Base-by-base conservation (phyloP, 2,888 invertebrate species). In the Tholera decimalis region DNA sequence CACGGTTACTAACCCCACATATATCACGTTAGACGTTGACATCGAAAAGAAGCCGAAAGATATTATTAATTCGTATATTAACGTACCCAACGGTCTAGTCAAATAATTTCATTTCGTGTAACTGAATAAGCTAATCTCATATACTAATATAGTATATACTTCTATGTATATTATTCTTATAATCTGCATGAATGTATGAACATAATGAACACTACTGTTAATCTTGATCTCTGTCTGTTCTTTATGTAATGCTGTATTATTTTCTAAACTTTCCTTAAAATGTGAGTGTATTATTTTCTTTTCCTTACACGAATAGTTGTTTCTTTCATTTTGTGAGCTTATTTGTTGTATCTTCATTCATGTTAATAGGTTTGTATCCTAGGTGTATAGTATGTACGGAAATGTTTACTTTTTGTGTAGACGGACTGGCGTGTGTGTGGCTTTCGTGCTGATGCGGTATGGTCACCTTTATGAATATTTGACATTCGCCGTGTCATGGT, bases 81-180 rank as follows among this genome's bases (percentile, higher is more conserved):
- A 93, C 77, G 83, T 87, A 81, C 90, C 92, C 63, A 94, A 94
- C 77, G 93, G 94, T 90, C 92, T 94, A 93, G 94, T 95, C 93
- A 94, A 92, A 85, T 94, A 91, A 88, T 84, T 87, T 79, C 65
- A 66, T 58, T 62, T 74, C 60, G 63, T 72, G 51, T 79, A 71
- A 64, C 74, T 79, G 51, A 58, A 54, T 78, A 69, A 70, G 72
- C 56, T 73, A 84, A 86, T 84, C 83, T 85, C 83, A 84, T 73
- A 74, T 72, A 77, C 58, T 71, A 43, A 64, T 60, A 20, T 77
- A 79, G 61, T 66, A 73, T 77, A 51, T 70, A 64, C 50, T 59
- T 69, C 11, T 60, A 44, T 69, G 26, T 71, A 59, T 67, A 60
- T 56, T 62, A 53, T 59, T 61, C 26, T 63, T 57, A 54, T 67